These are phyloP conservation scores for Hydrozoanthus gracilis DNA, from an alignment of 92 coral and sea anemone species.

Conservation along the genomic window DNA sequence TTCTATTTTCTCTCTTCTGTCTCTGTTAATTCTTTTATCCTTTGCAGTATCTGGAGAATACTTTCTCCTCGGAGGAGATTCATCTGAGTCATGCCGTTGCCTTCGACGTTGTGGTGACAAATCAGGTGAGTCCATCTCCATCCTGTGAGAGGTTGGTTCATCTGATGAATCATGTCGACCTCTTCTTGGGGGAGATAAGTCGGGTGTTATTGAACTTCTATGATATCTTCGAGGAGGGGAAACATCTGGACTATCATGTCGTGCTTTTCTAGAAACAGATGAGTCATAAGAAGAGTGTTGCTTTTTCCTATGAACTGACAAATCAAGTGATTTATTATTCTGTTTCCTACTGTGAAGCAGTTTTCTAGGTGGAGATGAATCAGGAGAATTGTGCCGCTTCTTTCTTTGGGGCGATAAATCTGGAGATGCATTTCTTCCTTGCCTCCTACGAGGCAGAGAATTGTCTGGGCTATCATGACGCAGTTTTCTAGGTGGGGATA, in stretches of 20 bases:
- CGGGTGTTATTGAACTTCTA: slow-evolving; percentile 15
- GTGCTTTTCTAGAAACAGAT: too few relatives aligned
- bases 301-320: too few relatives aligned
- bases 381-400: too few relatives aligned
- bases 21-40: background rate
- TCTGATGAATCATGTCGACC: slow-evolving; percentile 50
- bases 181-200: slow-evolving; percentile 71
- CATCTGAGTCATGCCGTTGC: slow-evolving; percentile 53
- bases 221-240: too few relatives aligned
- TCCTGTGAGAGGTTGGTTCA: slow-evolving; percentile 62
- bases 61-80: slow-evolving; percentile 58
- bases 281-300: too few relatives aligned
- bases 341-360: background rate
- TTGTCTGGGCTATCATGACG: slow-evolving; percentile 23
- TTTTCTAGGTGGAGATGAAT: too few relatives aligned
- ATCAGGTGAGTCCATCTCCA: slow-evolving; percentile 50
- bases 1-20: background rate
- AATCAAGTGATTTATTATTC: background rate
- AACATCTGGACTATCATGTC: too few relatives aligned
- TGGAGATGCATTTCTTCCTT: background rate
- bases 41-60: slow-evolving; percentile 6
- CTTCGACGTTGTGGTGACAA: slow-evolving; percentile 25
- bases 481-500: slow-evolving; percentile 67
- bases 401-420: too few relatives aligned
- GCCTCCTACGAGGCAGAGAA: background rate